Percentiles rank a stretch among this genome's conserved stretches.
Evolutionary conservation across 2,888 invertebrate species (phyloP).

Genomic region (Lasioglossum villosulum): DNA sequence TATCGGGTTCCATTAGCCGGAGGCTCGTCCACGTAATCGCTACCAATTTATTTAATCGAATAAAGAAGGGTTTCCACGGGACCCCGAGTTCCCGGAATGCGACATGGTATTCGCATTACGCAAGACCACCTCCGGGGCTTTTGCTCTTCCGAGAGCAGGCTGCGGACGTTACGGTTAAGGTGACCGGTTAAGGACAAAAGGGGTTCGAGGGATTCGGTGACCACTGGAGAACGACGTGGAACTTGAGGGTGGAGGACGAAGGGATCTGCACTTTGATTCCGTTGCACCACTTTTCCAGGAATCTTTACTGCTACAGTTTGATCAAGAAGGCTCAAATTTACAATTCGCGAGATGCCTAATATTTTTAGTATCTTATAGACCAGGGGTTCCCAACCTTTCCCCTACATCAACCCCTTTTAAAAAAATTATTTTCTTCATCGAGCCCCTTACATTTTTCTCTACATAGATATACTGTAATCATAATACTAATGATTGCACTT

Average conservation of each 20-base stretch:
- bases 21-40: constrained; percentile 76
- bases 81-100: constrained; percentile 76
- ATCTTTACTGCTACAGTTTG: too few relatives aligned
- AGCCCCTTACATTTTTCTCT: too few relatives aligned
- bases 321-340: not conserved
- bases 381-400: too few relatives aligned
- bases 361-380: not conserved
- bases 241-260: not conserved
- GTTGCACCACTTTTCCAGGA: not conserved
- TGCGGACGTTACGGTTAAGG: constrained; percentile 68
- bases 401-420: too few relatives aligned
- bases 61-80: constrained; percentile 77
- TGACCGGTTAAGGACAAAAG: constrained; percentile 66
- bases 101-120: constrained; percentile 82
- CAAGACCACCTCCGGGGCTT: constrained; percentile 50
- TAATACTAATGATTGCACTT: too few relatives aligned
- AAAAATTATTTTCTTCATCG: too few relatives aligned
- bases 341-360: not conserved
- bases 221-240: constrained; percentile 38
- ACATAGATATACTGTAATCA: too few relatives aligned
- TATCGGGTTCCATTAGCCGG: constrained; percentile 56
- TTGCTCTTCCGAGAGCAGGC: constrained; percentile 43
- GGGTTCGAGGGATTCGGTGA: constrained; percentile 56
- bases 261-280: not conserved
- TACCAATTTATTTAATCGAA: constrained; percentile 82